Evolutionary conservation across 2,797 vertebrate genomes (phyloP).

Genomic region (Crax fasciolata): DNA sequence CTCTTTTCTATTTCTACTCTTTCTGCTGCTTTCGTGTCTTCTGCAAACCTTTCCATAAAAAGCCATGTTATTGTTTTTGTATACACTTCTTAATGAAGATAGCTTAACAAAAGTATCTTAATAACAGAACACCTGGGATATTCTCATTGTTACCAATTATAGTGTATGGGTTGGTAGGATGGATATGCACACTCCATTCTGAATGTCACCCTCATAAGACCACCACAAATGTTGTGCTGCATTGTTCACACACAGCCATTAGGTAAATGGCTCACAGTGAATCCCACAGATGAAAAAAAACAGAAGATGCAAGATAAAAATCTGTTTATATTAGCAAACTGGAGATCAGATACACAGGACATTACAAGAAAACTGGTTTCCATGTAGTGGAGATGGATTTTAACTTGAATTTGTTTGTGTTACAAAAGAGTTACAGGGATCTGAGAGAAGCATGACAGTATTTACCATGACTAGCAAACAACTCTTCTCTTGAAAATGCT

Average conservation of each 20-base stretch:
- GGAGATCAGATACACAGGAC: constrained; percentile 32
- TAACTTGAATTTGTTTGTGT: constrained; percentile 42
- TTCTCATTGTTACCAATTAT: neutral
- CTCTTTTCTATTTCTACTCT: neutral
- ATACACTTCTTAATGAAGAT: neutral
- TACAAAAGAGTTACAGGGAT: constrained; percentile 43
- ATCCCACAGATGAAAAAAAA: constrained; percentile 55
- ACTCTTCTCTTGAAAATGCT: neutral
- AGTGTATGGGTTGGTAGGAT: neutral
- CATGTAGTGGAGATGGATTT: constrained; percentile 23
- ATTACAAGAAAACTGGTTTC: constrained; percentile 36
- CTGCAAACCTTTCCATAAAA: neutral
- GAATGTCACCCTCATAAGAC: neutral
- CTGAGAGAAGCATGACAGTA: constrained; percentile 11
- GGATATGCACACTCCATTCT: neutral
- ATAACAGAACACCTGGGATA: neutral
- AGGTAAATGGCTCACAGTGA: constrained; percentile 26
- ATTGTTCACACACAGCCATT: neutral
- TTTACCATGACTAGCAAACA: constrained; percentile 26
- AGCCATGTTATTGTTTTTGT: neutral
- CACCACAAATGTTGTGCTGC: neutral
- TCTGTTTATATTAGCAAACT: constrained; percentile 54
- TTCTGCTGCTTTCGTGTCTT: neutral
- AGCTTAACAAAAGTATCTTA: neutral
- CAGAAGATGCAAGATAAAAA: constrained; percentile 52